Base-by-base conservation (phyloP, 2,888 invertebrate species). In the Sycophila texana region DNA sequence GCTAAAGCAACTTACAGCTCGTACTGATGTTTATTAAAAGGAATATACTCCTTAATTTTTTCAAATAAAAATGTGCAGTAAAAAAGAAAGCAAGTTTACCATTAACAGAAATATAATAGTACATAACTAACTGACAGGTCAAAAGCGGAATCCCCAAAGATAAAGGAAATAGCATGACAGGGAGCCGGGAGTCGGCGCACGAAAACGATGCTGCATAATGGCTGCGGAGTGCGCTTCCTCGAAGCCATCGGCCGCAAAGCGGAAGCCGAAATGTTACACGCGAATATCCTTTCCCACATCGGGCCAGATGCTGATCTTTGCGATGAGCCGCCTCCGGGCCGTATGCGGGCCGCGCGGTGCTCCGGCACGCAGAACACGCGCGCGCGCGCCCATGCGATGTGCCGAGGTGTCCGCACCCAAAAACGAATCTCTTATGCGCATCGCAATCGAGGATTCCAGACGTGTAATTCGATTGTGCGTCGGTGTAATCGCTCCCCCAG, bases 251-350 rank as follows among this genome's bases (percentile, higher is more conserved):
- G 30, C 66, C 66, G 66, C 57, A 77, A 84, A 83, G 81, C 83
- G 84, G 84, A 86, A 84, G 84, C 80, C 53, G 81, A 83, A 83
- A 83, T 82, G 83, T 82, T 83, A 83, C 83, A 84, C 74, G 74
- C 74, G 74, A 66, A 74, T 86, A 86, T 85, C 84, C 86, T 88
- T 88, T 87, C 88, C 85, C 88, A 87, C 86, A 87, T 86, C 83
- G 82, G 74, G 77, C 82, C 87, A 87, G 86, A 87, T 87, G 87
- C 83, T 79, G 84, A 85, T 84, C 86, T 86, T 86, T 85, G 85
- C 85, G 83, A 66, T 1, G 65, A 18, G 30, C 14, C 66, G 39
- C 16, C 66, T 18, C 20, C 1, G 51, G 4, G 16, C 47, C 49
- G 10, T 12, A 18, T 20, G 39, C n/a, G 22, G 26, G 18, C 22